Base-by-base conservation (phyloP, 2,113 vertebrate genomes). In the Speoplatyrhinus poulsoni region DNA sequence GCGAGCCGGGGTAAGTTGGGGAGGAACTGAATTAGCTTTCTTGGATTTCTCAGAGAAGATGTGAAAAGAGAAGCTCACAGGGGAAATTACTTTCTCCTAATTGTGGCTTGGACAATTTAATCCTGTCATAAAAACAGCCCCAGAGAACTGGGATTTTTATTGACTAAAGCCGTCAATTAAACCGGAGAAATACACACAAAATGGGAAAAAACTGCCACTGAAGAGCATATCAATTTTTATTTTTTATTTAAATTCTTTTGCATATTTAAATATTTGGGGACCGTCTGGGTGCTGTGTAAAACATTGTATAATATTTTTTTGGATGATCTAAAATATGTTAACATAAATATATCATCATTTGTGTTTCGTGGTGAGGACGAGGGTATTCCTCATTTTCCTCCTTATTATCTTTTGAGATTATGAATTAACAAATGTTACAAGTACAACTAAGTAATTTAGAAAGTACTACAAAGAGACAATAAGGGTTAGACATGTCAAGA, bases 21-120 rank as follows among this genome's bases (percentile, higher is more conserved):
- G 53, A 57, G 65, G 53, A 32, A 68, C 17, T 49, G 62, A 85
- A 79, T 88, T 67, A 75, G 41, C 70, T 66, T 1, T 11, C 1
- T 7, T 49, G 32, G 62, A 67, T 64, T 76, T 73, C 26, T 19
- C 10, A 65, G 47, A 62, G 62, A 67, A 72, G 13, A 75, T 67
- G 62, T 55, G 64, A 66, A 79, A 69, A 80, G 68, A 76, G 57
- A 76, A 15, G 62, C 56, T 65, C 76, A 63, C 69, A 16, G 50
- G 81, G 83, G 78, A 87, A 90, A 88, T 87, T 72, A 86, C 68
- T 78, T 86, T 69, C 55, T 76, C 71, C 76, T 82, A 83, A 88
- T 83, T 85, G 65, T 83, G 49, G 48, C 16, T 71, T 72, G 62
- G 73, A 78, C 78, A 84, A 79, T 85, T 85, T 85, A 81, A 85